A percentile compares a stretch with the other conserved stretches of the same genome.
These are phyloP conservation scores for Trichogramma evanescens DNA, from an alignment of 2,888 invertebrate genomes.

Conservation along the genomic window DNA sequence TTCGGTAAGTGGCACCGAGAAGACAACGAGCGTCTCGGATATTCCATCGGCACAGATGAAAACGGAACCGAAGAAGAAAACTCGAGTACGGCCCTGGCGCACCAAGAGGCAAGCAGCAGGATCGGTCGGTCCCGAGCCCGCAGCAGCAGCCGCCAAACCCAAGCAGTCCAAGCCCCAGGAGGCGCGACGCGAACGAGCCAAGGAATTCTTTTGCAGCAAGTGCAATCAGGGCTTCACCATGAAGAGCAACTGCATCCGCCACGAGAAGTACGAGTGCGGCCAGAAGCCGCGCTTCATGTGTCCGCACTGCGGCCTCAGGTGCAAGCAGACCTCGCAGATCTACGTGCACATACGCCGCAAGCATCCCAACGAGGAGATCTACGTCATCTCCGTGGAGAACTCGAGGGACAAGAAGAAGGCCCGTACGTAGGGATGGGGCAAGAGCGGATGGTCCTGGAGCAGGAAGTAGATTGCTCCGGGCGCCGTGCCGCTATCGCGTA, in stretches of 20 bases:
- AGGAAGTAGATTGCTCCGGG: too few species aligned
- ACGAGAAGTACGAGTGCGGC: conserved; percentile 66
- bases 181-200: background rate
- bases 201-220: conserved; percentile 29
- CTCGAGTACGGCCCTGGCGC: too few species aligned
- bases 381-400: conserved; percentile 4
- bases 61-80: too few species aligned
- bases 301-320: conserved; percentile 57
- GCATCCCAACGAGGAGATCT: conserved; percentile 25
- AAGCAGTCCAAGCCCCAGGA: too few species aligned
- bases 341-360: conserved; percentile 32
- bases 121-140: too few species aligned
- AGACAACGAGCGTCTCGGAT: too few species aligned
- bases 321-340: conserved; percentile 59
- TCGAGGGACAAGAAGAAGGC: background rate
- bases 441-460: too few species aligned
- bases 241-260: conserved; percentile 44
- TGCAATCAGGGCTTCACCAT: conserved; percentile 35
- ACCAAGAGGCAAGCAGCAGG: background rate
- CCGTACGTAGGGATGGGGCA: too few species aligned
- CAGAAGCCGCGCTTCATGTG: conserved; percentile 63
- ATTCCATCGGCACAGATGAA: too few species aligned
- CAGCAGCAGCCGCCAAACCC: too few species aligned
- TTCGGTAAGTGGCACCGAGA: too few species aligned
- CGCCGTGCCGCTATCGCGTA: too few species aligned